Base-by-base conservation (phyloP, 2,113 vertebrate genomes). In the Vireo altiloquus region DNA sequence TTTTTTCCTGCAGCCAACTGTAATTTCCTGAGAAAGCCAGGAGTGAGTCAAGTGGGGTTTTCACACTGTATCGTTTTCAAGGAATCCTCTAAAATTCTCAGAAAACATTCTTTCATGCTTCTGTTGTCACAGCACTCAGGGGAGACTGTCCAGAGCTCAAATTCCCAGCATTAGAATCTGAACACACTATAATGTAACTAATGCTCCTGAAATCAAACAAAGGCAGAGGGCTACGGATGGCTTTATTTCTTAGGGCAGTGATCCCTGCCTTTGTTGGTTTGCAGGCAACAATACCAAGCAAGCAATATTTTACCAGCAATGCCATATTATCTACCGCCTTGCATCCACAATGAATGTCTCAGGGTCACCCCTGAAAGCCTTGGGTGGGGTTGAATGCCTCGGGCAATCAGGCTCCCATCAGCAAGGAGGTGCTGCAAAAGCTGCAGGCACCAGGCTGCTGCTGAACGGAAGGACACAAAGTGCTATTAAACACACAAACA, bases 261-360 rank as follows among this genome's bases (percentile, higher is more conserved):
- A 96, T 95, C 94, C 91, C 69, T 95, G 92, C 94, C 95, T 96
- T 91, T 95, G 92, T 87, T 81, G 95, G 82, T 89, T 79, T 93
- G 94, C 72, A 84, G 82, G 95, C 86, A 94, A 93, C 78, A 91
- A 52, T 63, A 90, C 89, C 91, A 83, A 81, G 89, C 91, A 75
- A 95, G 92, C 82, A 66, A 92, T 90, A 75, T 52, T 83, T 95
- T 96, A 93, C 89, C 92, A 81, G 91, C 56, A 81, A 66, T 81
- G 82, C 95, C 86, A 70, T 65, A 74, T 78, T 92, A 92, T 92
- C 95, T 44, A 83, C 64, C 0, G 14, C 20, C 96, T 90, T 93
- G 92, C 71, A 94, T 95, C 83, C 89, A 84, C 92, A 97, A 92
- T 81, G 82, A 87, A 78, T 5, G 72, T 87, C 86, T 91, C 86